Percentiles rank a stretch among this genome's conserved stretches.
Conservation (phyloP, 2,797 vertebrate species). For the Clarias fuscus region DNA sequence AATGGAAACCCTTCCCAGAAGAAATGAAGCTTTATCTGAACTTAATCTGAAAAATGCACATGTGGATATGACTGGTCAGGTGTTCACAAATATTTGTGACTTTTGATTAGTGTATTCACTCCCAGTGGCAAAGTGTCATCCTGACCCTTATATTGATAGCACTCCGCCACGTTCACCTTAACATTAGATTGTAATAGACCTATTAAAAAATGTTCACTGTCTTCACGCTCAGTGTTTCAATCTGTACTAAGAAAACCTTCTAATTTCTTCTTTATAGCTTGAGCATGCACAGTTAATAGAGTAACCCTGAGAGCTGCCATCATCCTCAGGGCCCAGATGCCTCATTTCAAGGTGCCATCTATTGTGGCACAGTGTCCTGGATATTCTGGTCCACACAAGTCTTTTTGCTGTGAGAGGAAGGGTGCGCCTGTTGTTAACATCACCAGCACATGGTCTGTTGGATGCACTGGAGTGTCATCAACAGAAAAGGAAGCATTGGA, state of each 20-base stretch:
- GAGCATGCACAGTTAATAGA: neutral
- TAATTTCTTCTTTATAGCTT: neutral
- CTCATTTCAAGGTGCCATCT: neutral
- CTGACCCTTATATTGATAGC: neutral
- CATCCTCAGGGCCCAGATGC: neutral
- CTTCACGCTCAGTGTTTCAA: neutral
- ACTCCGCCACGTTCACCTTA: neutral
- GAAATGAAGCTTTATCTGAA: neutral
- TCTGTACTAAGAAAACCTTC: neutral
- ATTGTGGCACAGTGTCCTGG: neutral
- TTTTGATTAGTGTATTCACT: neutral
- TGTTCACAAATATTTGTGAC: neutral
- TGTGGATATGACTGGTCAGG: neutral
- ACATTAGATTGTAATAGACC: neutral
- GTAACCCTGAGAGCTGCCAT: neutral
- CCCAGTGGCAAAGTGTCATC: neutral
- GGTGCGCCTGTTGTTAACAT: neutral
- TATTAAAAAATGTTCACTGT: neutral
- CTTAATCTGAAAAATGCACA: neutral
- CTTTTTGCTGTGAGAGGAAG: neutral
- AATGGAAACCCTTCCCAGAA: too few species aligned
- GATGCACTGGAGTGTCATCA: neutral
- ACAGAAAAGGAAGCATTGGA: neutral
- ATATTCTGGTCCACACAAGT: neutral
- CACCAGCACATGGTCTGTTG: neutral